Conservation (phyloP, 2,113 vertebrate genomes). For the Phaethornis superciliosus region DNA sequence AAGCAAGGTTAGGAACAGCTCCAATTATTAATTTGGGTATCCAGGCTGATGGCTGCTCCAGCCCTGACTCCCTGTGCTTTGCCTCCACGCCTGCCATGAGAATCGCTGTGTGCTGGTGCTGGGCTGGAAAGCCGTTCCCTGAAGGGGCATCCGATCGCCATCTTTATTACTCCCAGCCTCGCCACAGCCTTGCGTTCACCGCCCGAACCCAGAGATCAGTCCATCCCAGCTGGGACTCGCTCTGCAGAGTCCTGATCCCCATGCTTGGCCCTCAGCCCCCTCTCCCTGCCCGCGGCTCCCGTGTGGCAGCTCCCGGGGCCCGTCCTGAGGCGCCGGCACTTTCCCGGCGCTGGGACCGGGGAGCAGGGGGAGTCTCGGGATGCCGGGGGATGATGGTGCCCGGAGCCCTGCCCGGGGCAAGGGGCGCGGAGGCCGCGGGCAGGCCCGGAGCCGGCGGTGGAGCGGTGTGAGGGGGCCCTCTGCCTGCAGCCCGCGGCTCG, state of each 20-base stretch:
- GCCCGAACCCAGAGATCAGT: neutral
- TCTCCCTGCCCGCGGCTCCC: neutral
- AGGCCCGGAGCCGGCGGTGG: neutral
- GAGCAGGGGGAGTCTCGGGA: no score
- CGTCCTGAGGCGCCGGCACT: accelerated
- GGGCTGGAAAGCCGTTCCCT: neutral
- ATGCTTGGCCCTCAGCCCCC: neutral
- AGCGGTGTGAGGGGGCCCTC: neutral
- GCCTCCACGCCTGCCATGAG: neutral
- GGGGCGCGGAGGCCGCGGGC: neutral
- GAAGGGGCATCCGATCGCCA: neutral
- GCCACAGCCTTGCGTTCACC: neutral
- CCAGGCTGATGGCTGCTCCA: neutral
- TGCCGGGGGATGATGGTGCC: accelerated
- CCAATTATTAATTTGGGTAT: neutral
- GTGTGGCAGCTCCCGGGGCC: accelerated
- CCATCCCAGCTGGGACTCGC: neutral
- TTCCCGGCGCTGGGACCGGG: no score
- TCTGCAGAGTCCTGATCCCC: no score
- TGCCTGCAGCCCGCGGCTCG: neutral
- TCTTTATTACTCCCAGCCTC: neutral
- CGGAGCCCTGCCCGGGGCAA: accelerated
- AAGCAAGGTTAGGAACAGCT: neutral
- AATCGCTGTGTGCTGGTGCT: accelerated
- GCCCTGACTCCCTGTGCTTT: neutral